phyloP scores from a whole-genome alignment of 2,797 vertebrate species.

The Eospalax fontanierii region DNA sequence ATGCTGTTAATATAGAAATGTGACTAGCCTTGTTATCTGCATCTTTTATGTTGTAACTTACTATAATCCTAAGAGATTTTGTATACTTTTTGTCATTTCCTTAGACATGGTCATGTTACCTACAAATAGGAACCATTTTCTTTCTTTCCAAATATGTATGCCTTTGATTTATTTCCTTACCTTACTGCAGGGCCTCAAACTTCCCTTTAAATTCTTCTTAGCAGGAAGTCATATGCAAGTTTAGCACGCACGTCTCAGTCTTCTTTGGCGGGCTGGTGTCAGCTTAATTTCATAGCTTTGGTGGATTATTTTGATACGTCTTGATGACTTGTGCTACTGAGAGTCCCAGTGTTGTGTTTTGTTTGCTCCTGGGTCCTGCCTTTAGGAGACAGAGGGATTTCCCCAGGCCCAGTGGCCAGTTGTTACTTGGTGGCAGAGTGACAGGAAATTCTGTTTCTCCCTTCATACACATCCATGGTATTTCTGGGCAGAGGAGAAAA shows the following conservation, averaged over 20 bases:
- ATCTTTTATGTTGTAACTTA: not conserved
- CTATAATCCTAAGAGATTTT: not conserved
- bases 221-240: not conserved
- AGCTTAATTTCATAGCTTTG: not conserved
- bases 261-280: not conserved
- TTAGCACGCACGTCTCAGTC: not conserved
- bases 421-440: not conserved
- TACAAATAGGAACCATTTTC: not conserved
- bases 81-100: not conserved
- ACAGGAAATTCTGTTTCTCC: not conserved
- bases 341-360: not conserved
- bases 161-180: not conserved
- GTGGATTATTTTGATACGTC: not conserved
- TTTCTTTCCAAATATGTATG: not conserved
- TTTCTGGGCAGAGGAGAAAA: not conserved
- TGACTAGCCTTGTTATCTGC: not conserved
- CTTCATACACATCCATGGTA: too few relatives aligned
- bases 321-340: not conserved
- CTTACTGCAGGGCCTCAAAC: not conserved
- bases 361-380: not conserved
- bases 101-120: not conserved
- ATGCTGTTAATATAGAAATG: not conserved
- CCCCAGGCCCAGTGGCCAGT: not conserved
- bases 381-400: not conserved
- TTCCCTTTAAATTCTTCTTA: not conserved